Base-by-base conservation (phyloP, 2,888 invertebrate genomes). In the Apodemia mormo region DNA sequence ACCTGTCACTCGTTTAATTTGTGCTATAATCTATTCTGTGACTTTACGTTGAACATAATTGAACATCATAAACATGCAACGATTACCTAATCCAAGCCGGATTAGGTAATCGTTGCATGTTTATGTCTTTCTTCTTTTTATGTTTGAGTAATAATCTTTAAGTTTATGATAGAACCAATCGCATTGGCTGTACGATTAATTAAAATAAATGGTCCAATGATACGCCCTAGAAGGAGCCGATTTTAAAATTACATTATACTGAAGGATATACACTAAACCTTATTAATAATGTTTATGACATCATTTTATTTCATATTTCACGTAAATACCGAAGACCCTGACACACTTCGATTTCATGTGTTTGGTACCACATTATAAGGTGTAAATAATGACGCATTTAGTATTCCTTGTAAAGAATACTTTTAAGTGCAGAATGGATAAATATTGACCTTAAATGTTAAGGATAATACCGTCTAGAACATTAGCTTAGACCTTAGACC, bases 391-490 rank as follows among this genome's bases (percentile, higher is more conserved):
- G 78, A 80, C 79, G 76, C 78, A 80, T 80, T 79, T 76, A 65
- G 75, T 79, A 81, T 82, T 81, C 82, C 71, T 68, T 74, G 78
- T 77, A 77, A 74, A 71, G 30, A 30, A 45, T 30, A 65, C 61
- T 66, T 66, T 66, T 33, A 58, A 66, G 64, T 56, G 54, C 69
- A 66, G 69, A 68, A 76, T 58, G 58, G 58, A 30, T 58, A 58
- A 58, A 58, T 30, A 77, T 78, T 82, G 79, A 74, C 80, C 80
- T 81, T 82, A 79, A 75, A 74, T 69, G 61, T 70, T 71, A 68
- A 76, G 76, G 76, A 76, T 73, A 75, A 73, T 22, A 64, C 45
- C 10, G 54, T 65, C 65, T 69, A 65, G 7, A 68, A 68, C 12
- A 43, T 40, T 49, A 45, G 61, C 65, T 40, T 58, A 29, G 22